Evolutionary conservation across 2,113 vertebrate species (phyloP).

Genomic region (Cheilinus undulatus): DNA sequence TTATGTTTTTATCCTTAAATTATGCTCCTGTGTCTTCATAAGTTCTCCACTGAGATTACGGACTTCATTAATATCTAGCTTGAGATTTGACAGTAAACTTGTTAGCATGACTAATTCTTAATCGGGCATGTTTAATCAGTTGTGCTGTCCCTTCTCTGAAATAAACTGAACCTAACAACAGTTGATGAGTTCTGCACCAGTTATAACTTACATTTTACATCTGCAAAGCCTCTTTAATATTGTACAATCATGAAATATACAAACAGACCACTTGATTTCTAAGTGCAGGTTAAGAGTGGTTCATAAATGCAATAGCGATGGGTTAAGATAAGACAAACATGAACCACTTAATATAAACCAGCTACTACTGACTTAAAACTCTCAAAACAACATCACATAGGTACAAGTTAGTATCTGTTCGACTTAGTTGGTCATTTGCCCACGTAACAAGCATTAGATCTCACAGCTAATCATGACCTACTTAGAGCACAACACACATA

Average conservation of each 20-base stretch:
- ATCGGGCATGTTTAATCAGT: background rate
- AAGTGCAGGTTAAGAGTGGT: too few species aligned
- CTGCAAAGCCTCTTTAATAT: too few species aligned
- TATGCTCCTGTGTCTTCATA: too few species aligned
- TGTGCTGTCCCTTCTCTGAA: background rate
- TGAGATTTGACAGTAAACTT: background rate
- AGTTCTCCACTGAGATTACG: too few species aligned
- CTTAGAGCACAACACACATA: slow-evolving; percentile 55
- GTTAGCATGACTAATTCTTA: too few species aligned
- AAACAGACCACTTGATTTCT: too few species aligned
- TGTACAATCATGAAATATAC: too few species aligned
- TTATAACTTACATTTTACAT: too few species aligned
- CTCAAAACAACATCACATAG: background rate
- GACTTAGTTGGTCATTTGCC: background rate
- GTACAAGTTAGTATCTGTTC: background rate
- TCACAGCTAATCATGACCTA: slow-evolving; percentile 77
- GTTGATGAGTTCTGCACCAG: background rate
- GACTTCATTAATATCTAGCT: too few species aligned
- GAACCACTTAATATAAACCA: background rate
- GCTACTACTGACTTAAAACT: background rate
- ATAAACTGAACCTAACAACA: background rate
- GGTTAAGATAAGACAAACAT: background rate
- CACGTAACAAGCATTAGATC: slow-evolving; percentile 31
- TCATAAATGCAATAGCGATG: too few species aligned
- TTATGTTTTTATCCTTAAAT: too few species aligned